These are phyloP conservation scores for Phenganax subtilis DNA, from an alignment of 92 coral and sea anemone genomes.

Conservation along the genomic window DNA sequence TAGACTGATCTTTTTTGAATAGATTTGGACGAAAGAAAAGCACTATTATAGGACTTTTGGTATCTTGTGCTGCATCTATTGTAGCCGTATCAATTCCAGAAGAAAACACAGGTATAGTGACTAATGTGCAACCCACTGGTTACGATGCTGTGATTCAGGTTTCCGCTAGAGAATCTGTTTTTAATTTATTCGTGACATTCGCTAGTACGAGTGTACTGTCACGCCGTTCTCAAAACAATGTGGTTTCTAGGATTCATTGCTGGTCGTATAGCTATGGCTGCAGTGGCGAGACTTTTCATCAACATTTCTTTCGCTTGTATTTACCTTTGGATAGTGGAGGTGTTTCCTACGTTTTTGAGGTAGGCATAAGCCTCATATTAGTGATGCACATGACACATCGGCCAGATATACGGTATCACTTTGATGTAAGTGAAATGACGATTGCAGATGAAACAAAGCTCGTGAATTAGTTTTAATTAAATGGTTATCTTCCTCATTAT, in stretches of 20 bases:
- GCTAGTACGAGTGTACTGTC: too few species aligned
- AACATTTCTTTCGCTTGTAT: conserved; percentile 62
- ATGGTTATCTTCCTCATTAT: too few species aligned
- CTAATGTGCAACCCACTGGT: too few species aligned
- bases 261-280: conserved; percentile 36
- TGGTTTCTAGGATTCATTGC: background rate
- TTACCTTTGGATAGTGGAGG: conserved; percentile 59
- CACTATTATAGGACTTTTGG: conserved; percentile 46
- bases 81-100: conserved; percentile 51
- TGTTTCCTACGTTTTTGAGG: conserved; percentile 72
- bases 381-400: too few species aligned
- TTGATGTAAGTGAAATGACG: too few species aligned
- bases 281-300: conserved; percentile 61
- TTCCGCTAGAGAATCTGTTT: too few species aligned
- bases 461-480: too few species aligned
- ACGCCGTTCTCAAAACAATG: background rate
- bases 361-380: background rate
- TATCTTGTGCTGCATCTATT: conserved; percentile 41
- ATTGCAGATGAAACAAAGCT: too few species aligned
- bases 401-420: too few species aligned
- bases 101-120: conserved; percentile 41
- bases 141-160: too few species aligned
- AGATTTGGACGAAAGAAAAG: conserved; percentile 60
- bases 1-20: background rate
- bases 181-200: too few species aligned